Percentiles rank a stretch among this genome's conserved stretches.
These are phyloP conservation scores for Myrmecobius fasciatus DNA, from an alignment of 2,113 vertebrate species.

Conservation along the genomic window DNA sequence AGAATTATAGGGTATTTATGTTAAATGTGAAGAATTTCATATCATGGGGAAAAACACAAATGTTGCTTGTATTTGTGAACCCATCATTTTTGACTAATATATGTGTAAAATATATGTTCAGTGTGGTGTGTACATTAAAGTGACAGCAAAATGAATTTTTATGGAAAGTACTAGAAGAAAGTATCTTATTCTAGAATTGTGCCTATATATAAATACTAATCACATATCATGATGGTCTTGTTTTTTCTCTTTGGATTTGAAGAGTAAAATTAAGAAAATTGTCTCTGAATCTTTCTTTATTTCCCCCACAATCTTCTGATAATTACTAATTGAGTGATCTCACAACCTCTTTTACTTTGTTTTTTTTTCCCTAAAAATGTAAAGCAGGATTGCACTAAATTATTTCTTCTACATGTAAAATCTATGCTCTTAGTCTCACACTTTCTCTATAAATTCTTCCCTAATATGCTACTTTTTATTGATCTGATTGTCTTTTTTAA, in stretches of 20 bases:
- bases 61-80: neutral
- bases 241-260: neutral
- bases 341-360: neutral
- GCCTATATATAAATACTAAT: neutral
- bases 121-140: neutral
- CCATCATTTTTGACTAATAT: neutral
- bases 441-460: neutral
- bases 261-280: neutral
- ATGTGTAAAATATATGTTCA: neutral
- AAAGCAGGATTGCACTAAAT: neutral
- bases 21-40: neutral
- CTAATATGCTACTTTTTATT: neutral
- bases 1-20: neutral
- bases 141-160: neutral
- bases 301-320: neutral
- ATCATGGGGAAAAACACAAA: neutral
- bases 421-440: neutral
- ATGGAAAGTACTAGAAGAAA: neutral
- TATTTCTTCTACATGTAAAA: neutral
- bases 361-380: neutral
- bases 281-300: neutral
- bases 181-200: neutral
- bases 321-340: neutral
- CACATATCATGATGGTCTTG: neutral
- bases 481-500: neutral